Evolutionary conservation across 2,888 invertebrate genomes (phyloP).

Genomic region (Andrena fulva): DNA sequence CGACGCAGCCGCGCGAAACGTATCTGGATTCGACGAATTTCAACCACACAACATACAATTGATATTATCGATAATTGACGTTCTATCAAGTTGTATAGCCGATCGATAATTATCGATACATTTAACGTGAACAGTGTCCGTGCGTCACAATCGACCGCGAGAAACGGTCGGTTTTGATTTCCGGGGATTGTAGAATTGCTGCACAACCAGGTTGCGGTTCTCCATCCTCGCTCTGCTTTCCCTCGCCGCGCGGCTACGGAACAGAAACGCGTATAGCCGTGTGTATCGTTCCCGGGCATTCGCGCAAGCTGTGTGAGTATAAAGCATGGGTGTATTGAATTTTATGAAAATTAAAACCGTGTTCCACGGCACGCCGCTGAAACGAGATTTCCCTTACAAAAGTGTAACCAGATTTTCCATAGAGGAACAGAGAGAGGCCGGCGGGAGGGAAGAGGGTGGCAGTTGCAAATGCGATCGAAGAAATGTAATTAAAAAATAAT

Average conservation of each 20-base stretch:
- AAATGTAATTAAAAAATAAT: constrained; percentile 71
- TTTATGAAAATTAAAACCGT: constrained; percentile 73
- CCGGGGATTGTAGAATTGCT: constrained; percentile 69
- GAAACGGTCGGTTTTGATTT: constrained; percentile 76
- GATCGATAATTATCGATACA: constrained; percentile 56
- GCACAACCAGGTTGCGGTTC: constrained; percentile 72
- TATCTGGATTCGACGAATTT: background rate
- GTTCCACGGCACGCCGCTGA: constrained; percentile 35
- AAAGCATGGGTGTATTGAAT: constrained; percentile 67
- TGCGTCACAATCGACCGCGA: constrained; percentile 65
- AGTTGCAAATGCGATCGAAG: constrained; percentile 60
- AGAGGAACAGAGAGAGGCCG: background rate
- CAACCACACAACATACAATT: constrained; percentile 31
- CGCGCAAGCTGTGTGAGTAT: constrained; percentile 36
- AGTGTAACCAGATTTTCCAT: constrained; percentile 51
- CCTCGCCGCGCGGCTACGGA: constrained; percentile 40
- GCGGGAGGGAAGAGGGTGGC: background rate
- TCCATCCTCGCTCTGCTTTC: constrained; percentile 65
- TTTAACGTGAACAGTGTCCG: constrained; percentile 37
- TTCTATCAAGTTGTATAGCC: constrained; percentile 23
- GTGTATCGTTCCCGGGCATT: constrained; percentile 34
- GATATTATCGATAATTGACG: constrained; percentile 38
- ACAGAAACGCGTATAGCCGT: constrained; percentile 22
- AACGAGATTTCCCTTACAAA: constrained; percentile 52
- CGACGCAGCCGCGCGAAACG: background rate